These are phyloP conservation scores for Drosophila rellima DNA, from an alignment of 2,888 invertebrate species.

Conservation along the genomic window DNA sequence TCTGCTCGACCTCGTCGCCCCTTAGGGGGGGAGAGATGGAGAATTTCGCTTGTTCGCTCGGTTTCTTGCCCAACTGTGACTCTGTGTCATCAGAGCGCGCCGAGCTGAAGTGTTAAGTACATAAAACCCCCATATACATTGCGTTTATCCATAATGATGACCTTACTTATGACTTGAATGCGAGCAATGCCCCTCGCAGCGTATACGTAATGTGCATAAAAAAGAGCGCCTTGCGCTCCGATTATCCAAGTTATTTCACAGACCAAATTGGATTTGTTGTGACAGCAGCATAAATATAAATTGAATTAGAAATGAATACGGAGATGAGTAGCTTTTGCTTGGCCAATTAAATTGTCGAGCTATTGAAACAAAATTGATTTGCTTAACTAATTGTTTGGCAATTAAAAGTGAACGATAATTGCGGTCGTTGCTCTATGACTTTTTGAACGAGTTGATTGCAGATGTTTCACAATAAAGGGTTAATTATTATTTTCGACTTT, in stretches of 20 bases:
- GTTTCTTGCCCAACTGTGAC: conserved; percentile 55
- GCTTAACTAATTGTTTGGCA: conserved; percentile 18
- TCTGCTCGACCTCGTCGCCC: conserved; percentile 72
- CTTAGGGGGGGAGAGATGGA: background rate
- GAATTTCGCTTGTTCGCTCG: conserved; percentile 14
- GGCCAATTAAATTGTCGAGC: conserved; percentile 1
- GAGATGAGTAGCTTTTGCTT: background rate
- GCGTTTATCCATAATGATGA: conserved; percentile 81
- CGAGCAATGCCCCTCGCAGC: conserved; percentile 50
- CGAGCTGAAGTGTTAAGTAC: conserved; percentile 80
- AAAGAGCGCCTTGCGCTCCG: conserved; percentile 6
- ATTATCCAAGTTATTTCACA: conserved; percentile 10
- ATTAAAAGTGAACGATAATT: conserved; percentile 13
- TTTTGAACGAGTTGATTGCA: background rate
- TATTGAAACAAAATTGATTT: conserved; percentile 12
- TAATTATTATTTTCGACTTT: background rate
- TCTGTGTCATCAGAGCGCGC: conserved; percentile 60
- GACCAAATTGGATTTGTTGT: conserved; percentile 45
- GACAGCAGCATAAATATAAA: conserved; percentile 1
- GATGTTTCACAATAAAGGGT: background rate
- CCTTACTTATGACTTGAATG: conserved; percentile 75
- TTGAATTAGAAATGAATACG: background rate
- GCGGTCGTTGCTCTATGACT: conserved; percentile 1
- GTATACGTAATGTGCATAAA: conserved; percentile 65
- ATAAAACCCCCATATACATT: conserved; percentile 73